Evolutionary conservation across 1,140 invertebrate genomes (phyloP).

Genomic region (Caenorhabditis inopinata): DNA sequence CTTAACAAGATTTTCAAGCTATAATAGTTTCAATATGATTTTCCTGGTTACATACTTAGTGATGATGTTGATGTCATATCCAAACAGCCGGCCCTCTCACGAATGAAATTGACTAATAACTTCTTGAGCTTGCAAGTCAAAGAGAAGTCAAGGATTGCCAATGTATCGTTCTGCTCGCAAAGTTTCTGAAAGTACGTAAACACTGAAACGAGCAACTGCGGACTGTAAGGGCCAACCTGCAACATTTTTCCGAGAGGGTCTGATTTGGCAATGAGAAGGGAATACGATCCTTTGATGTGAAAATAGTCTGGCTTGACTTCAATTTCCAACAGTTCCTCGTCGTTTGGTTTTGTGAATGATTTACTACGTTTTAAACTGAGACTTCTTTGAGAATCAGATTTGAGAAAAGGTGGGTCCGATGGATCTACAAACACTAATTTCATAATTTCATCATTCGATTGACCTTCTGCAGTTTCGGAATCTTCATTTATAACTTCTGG

Average conservation of each 20-base stretch:
- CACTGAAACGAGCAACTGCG: neutral
- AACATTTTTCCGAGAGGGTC: slow-evolving; percentile 12
- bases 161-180: slow-evolving; percentile 8
- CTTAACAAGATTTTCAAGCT: too few relatives aligned
- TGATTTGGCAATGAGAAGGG: slow-evolving; percentile 32
- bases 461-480: neutral
- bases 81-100: neutral
- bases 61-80: neutral
- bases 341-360: slow-evolving; percentile 4
- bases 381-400: neutral
- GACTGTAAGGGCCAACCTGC: neutral
- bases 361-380: neutral
- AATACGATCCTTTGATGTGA: slow-evolving; percentile 32
- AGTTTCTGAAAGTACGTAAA: slow-evolving; percentile 34
- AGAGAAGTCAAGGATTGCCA: slow-evolving; percentile 25
- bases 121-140: slow-evolving; percentile 8
- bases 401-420: neutral
- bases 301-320: slow-evolving; percentile 27
- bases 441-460: neutral
- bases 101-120: neutral
- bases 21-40: too few relatives aligned
- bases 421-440: slow-evolving; percentile 6
- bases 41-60: neutral
- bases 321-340: slow-evolving; percentile 32
- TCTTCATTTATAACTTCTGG: slow-evolving; percentile 4